A percentile compares a stretch with the other conserved stretches of the same genome.
These are phyloP conservation scores for Prunella fulvescens DNA, from an alignment of 2,113 vertebrate species.

Conservation along the genomic window DNA sequence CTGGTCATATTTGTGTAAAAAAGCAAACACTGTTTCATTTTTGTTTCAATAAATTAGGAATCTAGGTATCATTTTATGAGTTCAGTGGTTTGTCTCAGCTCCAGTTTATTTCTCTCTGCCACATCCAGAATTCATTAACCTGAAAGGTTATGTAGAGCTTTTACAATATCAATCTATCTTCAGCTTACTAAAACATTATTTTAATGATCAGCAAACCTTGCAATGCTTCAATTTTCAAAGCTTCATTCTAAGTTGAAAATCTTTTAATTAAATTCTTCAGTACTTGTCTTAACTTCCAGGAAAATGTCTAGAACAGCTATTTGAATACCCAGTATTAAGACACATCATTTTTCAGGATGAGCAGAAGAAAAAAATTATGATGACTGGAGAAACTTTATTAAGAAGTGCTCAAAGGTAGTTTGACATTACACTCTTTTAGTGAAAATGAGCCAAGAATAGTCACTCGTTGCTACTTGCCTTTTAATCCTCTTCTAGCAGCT, in stretches of 20 bases:
- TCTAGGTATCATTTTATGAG: not conserved
- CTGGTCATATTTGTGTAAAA: not conserved
- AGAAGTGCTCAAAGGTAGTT: not conserved
- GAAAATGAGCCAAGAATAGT: not conserved
- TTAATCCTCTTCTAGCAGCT: not conserved
- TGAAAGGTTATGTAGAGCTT: not conserved
- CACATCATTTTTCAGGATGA: not conserved
- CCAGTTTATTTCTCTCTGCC: not conserved
- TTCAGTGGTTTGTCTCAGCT: not conserved
- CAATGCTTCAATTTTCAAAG: not conserved
- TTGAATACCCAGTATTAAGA: not conserved
- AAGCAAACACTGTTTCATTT: not conserved
- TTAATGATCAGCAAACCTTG: not conserved
- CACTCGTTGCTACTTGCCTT: not conserved
- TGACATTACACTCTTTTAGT: not conserved
- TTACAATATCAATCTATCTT: not conserved
- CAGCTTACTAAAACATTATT: not conserved
- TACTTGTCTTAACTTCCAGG: not conserved
- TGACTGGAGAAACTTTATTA: not conserved
- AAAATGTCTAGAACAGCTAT: not conserved
- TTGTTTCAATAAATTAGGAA: not conserved
- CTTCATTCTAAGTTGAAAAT: not conserved
- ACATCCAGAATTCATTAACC: not conserved
- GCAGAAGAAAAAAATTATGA: not conserved
- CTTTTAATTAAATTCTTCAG: not conserved